A percentile compares a stretch with the other conserved stretches of the same genome.
These are phyloP conservation scores for Parascotia fuliginaria DNA, from an alignment of 2,888 invertebrate genomes.

Conservation along the genomic window DNA sequence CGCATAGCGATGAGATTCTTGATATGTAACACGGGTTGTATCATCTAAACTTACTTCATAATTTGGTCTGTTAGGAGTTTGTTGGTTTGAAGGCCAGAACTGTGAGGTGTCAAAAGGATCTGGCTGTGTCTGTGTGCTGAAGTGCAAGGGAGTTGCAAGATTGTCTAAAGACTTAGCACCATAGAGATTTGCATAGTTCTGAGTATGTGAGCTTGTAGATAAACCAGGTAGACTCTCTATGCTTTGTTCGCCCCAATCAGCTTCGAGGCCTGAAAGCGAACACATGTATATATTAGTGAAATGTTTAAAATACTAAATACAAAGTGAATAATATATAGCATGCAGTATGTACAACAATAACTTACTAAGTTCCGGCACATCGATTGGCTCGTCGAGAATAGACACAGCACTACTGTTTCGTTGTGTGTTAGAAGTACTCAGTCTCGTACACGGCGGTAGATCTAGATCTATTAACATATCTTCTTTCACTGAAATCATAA, in stretches of 20 bases:
- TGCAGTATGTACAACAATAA: no score
- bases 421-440: slow-evolving; percentile 48
- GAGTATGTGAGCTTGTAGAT: slow-evolving; percentile 49
- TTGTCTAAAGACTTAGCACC: slow-evolving; percentile 78
- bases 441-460: slow-evolving; percentile 82
- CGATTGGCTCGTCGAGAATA: slow-evolving; percentile 90
- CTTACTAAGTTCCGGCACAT: slow-evolving; percentile 87
- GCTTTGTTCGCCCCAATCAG: slow-evolving; percentile 72
- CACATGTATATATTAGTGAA: background rate
- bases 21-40: slow-evolving; percentile 32
- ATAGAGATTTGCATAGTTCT: slow-evolving; percentile 58
- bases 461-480: slow-evolving; percentile 91
- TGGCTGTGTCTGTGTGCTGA: slow-evolving; percentile 29
- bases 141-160: slow-evolving; percentile 46
- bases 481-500: slow-evolving; percentile 80
- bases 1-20: slow-evolving; percentile 63
- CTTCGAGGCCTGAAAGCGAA: slow-evolving; percentile 59
- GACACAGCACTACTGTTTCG: slow-evolving; percentile 68
- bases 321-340: no score
- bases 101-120: slow-evolving; percentile 76
- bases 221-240: slow-evolving; percentile 73
- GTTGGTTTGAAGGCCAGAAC: slow-evolving; percentile 59
- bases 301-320: background rate
- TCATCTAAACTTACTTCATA: slow-evolving; percentile 50
- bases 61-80: slow-evolving; percentile 39